Percentiles rank a stretch among this genome's conserved stretches.
phyloP scores from a whole-genome alignment of 2,113 vertebrate species.

The Phocoena sinus region DNA sequence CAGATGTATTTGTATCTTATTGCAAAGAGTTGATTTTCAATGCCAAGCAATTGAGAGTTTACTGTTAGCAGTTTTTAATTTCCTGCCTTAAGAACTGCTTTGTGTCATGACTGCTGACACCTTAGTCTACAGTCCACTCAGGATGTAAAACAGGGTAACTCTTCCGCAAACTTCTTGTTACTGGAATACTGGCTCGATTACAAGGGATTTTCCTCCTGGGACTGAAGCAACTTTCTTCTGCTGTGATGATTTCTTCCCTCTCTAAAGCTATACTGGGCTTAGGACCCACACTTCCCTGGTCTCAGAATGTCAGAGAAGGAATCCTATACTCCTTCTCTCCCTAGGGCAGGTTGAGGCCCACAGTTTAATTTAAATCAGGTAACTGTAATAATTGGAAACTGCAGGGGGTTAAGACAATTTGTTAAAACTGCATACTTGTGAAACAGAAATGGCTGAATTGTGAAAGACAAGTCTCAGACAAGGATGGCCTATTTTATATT shows the following conservation, averaged over 20 bases:
- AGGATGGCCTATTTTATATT: background rate
- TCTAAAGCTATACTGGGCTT: background rate
- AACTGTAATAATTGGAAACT: constrained; percentile 52
- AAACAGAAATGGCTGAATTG: constrained; percentile 41
- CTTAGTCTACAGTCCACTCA: background rate
- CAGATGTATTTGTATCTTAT: background rate
- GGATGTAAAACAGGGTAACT: background rate
- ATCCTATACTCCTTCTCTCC: background rate
- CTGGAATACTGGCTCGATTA: background rate
- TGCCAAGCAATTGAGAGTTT: background rate
- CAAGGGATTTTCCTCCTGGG: background rate
- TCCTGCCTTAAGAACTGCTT: background rate
- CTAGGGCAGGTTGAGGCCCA: background rate
- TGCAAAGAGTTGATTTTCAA: background rate
- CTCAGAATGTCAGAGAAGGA: background rate
- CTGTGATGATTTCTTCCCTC: background rate
- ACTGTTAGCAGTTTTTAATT: background rate
- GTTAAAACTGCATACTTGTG: background rate
- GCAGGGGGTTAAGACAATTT: constrained; percentile 11
- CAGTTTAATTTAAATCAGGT: constrained; percentile 53
- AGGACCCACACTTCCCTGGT: background rate
- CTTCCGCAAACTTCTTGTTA: background rate
- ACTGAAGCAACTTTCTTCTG: background rate
- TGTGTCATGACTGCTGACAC: background rate
- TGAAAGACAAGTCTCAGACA: constrained; percentile 15